phyloP scores from a whole-genome alignment of 2,113 vertebrate genomes.

The Halcyon malimbica region DNA sequence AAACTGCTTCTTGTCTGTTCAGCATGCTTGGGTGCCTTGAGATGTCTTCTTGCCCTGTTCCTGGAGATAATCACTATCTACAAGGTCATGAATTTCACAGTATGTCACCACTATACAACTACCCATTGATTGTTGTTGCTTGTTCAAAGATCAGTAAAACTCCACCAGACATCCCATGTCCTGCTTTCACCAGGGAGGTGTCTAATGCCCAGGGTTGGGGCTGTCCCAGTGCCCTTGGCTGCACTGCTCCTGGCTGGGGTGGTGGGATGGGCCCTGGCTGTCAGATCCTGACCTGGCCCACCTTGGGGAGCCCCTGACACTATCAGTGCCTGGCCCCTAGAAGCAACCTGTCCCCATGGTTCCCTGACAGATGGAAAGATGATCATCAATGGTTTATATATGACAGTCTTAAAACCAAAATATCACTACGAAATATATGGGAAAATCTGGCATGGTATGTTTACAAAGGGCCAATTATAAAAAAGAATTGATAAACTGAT shows the following conservation, averaged over 20 bases:
- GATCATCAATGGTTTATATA: not conserved
- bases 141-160: too few relatives aligned
- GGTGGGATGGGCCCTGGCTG: fast-evolving
- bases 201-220: fast-evolving
- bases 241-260: too few relatives aligned
- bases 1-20: too few relatives aligned
- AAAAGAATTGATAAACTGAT: not conserved
- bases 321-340: too few relatives aligned
- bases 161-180: too few relatives aligned
- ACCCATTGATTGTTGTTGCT: too few relatives aligned
- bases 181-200: not conserved
- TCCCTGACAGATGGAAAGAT: not conserved
- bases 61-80: too few relatives aligned
- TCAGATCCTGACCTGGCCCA: too few relatives aligned
- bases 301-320: fast-evolving
- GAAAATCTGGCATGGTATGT: not conserved
- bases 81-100: too few relatives aligned
- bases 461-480: not conserved
- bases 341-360: not conserved
- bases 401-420: not conserved
- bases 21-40: too few relatives aligned
- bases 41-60: too few relatives aligned
- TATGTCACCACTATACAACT: too few relatives aligned
- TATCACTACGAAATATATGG: not conserved
- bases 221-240: fast-evolving